phyloP scores from a whole-genome alignment of 2,113 vertebrate species.

The Crotalus horridus region DNA sequence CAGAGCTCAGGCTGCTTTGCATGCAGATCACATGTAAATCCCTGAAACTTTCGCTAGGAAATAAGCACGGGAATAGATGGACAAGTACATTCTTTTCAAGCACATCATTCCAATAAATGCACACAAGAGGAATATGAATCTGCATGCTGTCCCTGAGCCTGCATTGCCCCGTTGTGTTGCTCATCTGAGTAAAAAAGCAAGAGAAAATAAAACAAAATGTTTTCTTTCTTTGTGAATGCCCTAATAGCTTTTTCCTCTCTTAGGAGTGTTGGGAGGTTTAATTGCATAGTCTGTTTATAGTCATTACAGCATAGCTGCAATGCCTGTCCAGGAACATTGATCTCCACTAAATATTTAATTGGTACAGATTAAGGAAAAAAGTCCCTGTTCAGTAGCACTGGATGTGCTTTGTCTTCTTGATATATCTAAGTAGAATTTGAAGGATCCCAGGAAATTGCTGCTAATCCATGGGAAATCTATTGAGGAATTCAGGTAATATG shows the following conservation, averaged over 20 bases:
- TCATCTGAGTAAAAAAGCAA: not conserved
- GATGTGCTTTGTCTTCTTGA: not conserved
- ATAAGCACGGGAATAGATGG: not conserved
- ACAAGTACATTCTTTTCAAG: not conserved
- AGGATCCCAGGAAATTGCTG: not conserved
- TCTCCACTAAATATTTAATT: not conserved
- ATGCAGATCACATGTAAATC: not conserved
- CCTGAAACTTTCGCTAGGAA: not conserved
- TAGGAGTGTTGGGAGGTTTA: not conserved
- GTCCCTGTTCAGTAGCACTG: not conserved
- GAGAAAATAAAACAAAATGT: not conserved
- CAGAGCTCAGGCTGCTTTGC: not conserved
- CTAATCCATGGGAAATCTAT: not conserved
- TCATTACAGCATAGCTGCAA: not conserved
- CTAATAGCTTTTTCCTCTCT: not conserved
- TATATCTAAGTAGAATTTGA: not conserved
- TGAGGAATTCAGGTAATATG: not conserved
- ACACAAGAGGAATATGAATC: not conserved
- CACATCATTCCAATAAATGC: not conserved
- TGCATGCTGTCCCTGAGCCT: not conserved
- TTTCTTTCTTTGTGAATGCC: not conserved
- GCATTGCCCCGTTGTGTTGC: not conserved
- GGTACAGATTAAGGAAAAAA: not conserved
- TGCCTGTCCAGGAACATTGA: not conserved
- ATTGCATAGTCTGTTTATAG: not conserved